Conservation (phyloP, 1,140 invertebrate genomes). For the Pseudachorutes palmiensis region DNA sequence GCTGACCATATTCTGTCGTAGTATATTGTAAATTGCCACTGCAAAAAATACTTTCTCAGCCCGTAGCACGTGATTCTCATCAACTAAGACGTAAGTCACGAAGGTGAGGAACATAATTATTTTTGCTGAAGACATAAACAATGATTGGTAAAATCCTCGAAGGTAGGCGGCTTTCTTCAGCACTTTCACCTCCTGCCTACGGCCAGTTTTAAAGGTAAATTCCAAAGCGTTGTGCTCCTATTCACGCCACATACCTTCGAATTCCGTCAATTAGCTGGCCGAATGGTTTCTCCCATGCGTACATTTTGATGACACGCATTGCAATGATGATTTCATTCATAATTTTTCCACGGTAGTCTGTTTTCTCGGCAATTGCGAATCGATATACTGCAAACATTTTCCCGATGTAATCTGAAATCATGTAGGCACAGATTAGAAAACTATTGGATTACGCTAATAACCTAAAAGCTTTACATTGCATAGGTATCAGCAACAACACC, state of each 20-base stretch:
- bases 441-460: neutral
- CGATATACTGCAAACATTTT: slow-evolving; percentile 59
- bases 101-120: slow-evolving; percentile 64
- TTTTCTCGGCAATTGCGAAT: slow-evolving; percentile 58
- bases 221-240: too few species aligned
- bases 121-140: slow-evolving; percentile 45
- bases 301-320: slow-evolving; percentile 83
- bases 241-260: neutral
- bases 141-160: slow-evolving; percentile 18
- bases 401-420: slow-evolving; percentile 57
- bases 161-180: slow-evolving; percentile 13
- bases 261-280: slow-evolving; percentile 22
- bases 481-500: too few species aligned
- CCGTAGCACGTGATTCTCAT: slow-evolving; percentile 50
- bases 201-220: too few species aligned
- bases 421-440: neutral
- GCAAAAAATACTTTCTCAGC: slow-evolving; percentile 56
- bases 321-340: slow-evolving; percentile 85
- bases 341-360: slow-evolving; percentile 71
- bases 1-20: slow-evolving; percentile 40
- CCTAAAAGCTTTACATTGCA: too few species aligned
- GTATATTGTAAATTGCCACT: slow-evolving; percentile 12
- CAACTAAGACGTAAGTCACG: slow-evolving; percentile 57
- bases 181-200: slow-evolving; percentile 20
- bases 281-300: slow-evolving; percentile 75